Conservation (phyloP, 1,140 invertebrate species). For the Drosophila persimilis region DNA sequence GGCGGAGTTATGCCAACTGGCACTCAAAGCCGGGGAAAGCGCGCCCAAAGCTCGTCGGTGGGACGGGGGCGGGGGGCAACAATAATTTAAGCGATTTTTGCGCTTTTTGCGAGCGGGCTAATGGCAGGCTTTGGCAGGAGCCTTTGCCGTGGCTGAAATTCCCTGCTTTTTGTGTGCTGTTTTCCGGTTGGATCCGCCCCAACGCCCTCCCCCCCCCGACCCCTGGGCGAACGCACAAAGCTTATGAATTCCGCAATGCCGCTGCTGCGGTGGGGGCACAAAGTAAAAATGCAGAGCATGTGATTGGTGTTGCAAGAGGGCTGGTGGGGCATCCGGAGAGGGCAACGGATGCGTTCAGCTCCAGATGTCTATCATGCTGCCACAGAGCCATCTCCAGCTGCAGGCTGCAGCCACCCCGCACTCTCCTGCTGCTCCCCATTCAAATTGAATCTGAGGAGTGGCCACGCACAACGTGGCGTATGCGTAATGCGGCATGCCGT, state of each 20-base stretch:
- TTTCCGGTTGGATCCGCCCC: neutral
- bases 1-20: conserved; percentile 68
- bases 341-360: neutral
- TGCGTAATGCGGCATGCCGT: conserved; percentile 63
- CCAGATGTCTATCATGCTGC: too few relatives aligned
- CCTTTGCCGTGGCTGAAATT: conserved; percentile 64
- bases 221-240: conserved; percentile 56
- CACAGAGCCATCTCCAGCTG: too few relatives aligned
- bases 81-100: conserved; percentile 72
- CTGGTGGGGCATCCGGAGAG: neutral
- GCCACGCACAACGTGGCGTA: conserved; percentile 50
- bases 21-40: conserved; percentile 61
- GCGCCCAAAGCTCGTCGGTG: conserved; percentile 11
- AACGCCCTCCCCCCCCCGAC: conserved; percentile 30
- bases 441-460: conserved; percentile 51
- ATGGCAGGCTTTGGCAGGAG: conserved; percentile 44
- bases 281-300: conserved; percentile 69
- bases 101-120: conserved; percentile 72
- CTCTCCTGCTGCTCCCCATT: conserved; percentile 14
- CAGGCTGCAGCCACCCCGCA: neutral
- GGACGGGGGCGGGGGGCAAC: conserved; percentile 28
- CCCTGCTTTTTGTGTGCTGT: conserved; percentile 27
- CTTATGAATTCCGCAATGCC: conserved; percentile 66
- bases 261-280: conserved; percentile 41
- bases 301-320: conserved; percentile 27